Evolutionary conservation across 2,797 vertebrate genomes (phyloP).

Genomic region (Emydoidea blandingii): DNA sequence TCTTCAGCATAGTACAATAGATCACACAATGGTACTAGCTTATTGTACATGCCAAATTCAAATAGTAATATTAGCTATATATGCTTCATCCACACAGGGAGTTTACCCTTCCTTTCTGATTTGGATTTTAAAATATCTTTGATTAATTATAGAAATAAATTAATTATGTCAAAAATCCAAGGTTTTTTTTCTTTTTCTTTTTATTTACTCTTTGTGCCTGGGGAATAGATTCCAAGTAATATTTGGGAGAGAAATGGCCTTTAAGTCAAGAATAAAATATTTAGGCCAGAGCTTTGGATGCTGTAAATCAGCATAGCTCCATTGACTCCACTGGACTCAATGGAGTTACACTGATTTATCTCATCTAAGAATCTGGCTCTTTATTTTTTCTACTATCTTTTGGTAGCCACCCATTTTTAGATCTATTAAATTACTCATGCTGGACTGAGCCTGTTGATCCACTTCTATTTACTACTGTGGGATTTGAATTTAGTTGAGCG

Average conservation of each 20-base stretch:
- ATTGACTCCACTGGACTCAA: not conserved
- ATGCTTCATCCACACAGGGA: not conserved
- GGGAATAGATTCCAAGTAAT: not conserved
- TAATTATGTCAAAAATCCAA: not conserved
- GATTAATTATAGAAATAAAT: not conserved
- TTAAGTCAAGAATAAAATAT: not conserved
- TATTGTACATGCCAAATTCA: not conserved
- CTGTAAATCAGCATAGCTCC: not conserved
- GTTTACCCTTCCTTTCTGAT: not conserved
- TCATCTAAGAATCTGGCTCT: not conserved
- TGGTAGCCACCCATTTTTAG: not conserved
- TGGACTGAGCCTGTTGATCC: not conserved
- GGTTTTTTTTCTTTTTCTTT: not conserved
- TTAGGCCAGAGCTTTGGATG: not conserved
- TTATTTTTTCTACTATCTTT: not conserved
- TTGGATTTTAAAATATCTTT: not conserved
- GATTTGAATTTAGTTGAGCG: not conserved
- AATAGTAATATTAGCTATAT: not conserved
- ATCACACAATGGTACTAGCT: not conserved
- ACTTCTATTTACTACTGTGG: not conserved
- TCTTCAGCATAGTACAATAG: conserved; percentile 20
- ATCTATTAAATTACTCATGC: not conserved
- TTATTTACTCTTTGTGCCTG: not conserved
- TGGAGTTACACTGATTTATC: not conserved
- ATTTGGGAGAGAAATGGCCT: not conserved